Evolutionary conservation across 2,797 vertebrate species (phyloP).

Genomic region (Danio albolineatus): DNA sequence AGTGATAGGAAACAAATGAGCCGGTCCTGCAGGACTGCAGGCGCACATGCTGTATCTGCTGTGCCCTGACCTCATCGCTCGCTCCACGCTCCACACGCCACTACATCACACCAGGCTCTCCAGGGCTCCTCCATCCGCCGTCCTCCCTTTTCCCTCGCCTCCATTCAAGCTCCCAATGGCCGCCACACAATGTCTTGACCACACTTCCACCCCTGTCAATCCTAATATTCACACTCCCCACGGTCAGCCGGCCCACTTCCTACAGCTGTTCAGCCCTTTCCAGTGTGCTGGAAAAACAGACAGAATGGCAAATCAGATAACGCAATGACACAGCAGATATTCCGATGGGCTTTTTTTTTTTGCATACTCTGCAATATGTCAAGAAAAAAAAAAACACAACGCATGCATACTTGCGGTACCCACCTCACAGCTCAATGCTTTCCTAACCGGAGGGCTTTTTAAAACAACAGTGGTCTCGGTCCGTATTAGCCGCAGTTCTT

Average conservation of each 20-base stretch:
- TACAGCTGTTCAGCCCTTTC: background rate
- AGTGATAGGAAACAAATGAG: constrained; percentile 61
- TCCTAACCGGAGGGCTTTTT: constrained; percentile 43
- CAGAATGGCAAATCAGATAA: constrained; percentile 56
- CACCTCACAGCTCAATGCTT: constrained; percentile 47
- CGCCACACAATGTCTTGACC: constrained; percentile 21
- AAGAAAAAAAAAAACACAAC: constrained; percentile 29
- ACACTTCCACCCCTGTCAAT: constrained; percentile 1
- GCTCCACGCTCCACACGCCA: constrained; percentile 34
- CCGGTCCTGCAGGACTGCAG: constrained; percentile 49
- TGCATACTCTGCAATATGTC: constrained; percentile 55
- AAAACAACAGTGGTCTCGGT: constrained; percentile 50
- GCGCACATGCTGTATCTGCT: constrained; percentile 48
- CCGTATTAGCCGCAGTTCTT: constrained; percentile 23
- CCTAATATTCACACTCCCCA: background rate
- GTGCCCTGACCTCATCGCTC: constrained; percentile 49
- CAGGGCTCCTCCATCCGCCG: constrained; percentile 45
- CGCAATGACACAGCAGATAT: constrained; percentile 59
- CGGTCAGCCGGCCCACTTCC: constrained; percentile 15
- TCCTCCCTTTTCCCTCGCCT: constrained; percentile 30
- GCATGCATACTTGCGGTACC: constrained; percentile 38
- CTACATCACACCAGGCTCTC: constrained; percentile 58
- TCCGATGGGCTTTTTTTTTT: constrained; percentile 38
- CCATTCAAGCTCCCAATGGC: background rate
- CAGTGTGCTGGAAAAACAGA: constrained; percentile 41